Conservation (phyloP, 2,113 vertebrate genomes). For the Ictidomys tridecemlineatus region DNA sequence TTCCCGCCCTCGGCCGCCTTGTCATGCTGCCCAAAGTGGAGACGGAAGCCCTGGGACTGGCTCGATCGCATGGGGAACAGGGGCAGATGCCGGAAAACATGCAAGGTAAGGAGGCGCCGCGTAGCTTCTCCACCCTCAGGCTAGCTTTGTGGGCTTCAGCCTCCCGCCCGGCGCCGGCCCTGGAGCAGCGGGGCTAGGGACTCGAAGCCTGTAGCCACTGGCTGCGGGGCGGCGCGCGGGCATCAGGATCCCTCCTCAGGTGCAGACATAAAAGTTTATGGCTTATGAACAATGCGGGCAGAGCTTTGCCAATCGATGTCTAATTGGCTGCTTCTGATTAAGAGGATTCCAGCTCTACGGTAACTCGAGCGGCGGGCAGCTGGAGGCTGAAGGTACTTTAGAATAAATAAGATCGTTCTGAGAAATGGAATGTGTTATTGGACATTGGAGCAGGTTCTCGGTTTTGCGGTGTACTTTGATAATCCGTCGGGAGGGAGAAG, state of each 20-base stretch:
- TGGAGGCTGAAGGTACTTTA: neutral
- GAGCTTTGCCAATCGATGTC: constrained; percentile 11
- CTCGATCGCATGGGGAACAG: constrained; percentile 97
- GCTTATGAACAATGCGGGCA: constrained; percentile 42
- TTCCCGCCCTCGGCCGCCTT: constrained; percentile 90
- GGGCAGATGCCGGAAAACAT: constrained; percentile 97
- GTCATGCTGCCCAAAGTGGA: constrained; percentile 99
- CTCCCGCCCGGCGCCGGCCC: neutral
- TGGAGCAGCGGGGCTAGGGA: neutral
- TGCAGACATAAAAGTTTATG: constrained; percentile 69
- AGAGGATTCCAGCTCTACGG: neutral
- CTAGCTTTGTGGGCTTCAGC: constrained; percentile 1
- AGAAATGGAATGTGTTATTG: neutral
- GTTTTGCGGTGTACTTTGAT: neutral
- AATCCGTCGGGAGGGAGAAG: neutral
- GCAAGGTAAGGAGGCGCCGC: constrained; percentile 93
- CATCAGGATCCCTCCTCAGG: neutral
- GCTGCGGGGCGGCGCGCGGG: neutral
- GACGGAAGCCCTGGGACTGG: constrained; percentile 95
- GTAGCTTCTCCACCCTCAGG: constrained; percentile 34
- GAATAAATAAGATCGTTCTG: neutral
- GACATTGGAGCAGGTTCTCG: neutral
- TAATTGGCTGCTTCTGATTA: constrained; percentile 66
- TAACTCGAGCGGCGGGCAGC: neutral
- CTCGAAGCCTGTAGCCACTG: neutral